A percentile compares a stretch with the other conserved stretches of the same genome.
These are phyloP conservation scores for Drosophila aldrichi DNA, from an alignment of 2,888 invertebrate genomes.

Conservation along the genomic window DNA sequence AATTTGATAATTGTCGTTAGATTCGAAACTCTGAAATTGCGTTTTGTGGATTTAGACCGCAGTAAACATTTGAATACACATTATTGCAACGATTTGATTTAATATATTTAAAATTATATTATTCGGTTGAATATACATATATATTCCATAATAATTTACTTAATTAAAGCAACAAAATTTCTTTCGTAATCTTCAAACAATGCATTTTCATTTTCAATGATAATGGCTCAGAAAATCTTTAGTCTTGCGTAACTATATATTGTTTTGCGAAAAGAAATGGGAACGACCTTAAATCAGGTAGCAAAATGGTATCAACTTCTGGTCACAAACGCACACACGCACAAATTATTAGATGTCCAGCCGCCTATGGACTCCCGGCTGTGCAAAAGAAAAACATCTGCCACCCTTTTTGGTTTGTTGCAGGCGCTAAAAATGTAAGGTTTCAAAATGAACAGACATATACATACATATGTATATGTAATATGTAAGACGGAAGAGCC, in stretches of 20 bases:
- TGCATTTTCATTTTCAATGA: constrained; percentile 11
- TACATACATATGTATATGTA: neutral
- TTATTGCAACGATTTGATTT: neutral
- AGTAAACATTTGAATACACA: neutral
- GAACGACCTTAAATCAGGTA: constrained; percentile 39
- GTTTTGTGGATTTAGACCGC: no score
- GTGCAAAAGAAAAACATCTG: constrained; percentile 47
- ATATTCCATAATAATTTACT: neutral
- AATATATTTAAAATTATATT: neutral
- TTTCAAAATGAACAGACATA: neutral
- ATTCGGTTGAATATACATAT: neutral
- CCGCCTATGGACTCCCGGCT: constrained; percentile 11
- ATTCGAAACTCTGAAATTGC: neutral
- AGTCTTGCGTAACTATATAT: constrained; percentile 33
- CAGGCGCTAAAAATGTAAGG: neutral
- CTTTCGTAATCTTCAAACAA: constrained; percentile 18
- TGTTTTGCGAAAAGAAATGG: constrained; percentile 16
- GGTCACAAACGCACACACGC: constrained; percentile 14
- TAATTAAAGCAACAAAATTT: constrained; percentile 7
- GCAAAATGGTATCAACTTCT: constrained; percentile 1
- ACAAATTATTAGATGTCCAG: constrained; percentile 20
- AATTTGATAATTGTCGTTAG: neutral
- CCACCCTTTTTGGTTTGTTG: constrained; percentile 19
- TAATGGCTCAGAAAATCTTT: constrained; percentile 9
- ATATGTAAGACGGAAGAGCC: neutral